Evolutionary conservation across 2,888 invertebrate species (phyloP).

Genomic region (Cordilura impudica): DNA sequence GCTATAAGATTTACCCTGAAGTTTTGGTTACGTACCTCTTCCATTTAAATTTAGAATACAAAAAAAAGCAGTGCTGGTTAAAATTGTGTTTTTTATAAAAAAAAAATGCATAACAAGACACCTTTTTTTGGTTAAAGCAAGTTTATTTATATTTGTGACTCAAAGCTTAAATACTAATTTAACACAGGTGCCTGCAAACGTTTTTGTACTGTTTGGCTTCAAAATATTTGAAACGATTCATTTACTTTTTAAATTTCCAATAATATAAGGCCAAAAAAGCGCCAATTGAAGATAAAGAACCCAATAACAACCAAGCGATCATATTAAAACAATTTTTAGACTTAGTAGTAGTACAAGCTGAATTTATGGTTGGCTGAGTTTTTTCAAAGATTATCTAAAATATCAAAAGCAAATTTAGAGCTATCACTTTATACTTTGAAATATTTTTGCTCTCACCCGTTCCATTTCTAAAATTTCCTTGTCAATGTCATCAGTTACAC

Average conservation of each 20-base stretch:
- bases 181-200: constrained; percentile 13
- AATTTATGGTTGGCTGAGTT: neutral
- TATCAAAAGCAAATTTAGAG: neutral
- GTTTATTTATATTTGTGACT: constrained; percentile 18
- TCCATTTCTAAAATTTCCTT: constrained; percentile 69
- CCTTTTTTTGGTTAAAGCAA: neutral
- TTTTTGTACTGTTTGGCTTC: constrained; percentile 49
- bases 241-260: constrained; percentile 49
- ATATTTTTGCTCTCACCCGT: constrained; percentile 55
- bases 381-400: constrained; percentile 40
- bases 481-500: constrained; percentile 70
- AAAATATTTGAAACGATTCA: constrained; percentile 9
- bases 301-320: constrained; percentile 33
- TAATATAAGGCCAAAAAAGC: constrained; percentile 37
- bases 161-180: constrained; percentile 36
- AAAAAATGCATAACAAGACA: too few relatives aligned
- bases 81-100: too few relatives aligned
- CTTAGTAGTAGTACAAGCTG: neutral
- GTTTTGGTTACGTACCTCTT: too few relatives aligned
- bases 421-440: neutral
- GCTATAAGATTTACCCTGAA: too few relatives aligned
- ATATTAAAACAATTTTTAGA: neutral
- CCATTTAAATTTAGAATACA: too few relatives aligned
- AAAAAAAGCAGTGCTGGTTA: too few relatives aligned
- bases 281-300: constrained; percentile 46